Evolutionary conservation across 2,113 vertebrate genomes (phyloP), one percentile per base, ranked within the genome.

Genomic region (Sarotherodon lohbergeri): DNA sequence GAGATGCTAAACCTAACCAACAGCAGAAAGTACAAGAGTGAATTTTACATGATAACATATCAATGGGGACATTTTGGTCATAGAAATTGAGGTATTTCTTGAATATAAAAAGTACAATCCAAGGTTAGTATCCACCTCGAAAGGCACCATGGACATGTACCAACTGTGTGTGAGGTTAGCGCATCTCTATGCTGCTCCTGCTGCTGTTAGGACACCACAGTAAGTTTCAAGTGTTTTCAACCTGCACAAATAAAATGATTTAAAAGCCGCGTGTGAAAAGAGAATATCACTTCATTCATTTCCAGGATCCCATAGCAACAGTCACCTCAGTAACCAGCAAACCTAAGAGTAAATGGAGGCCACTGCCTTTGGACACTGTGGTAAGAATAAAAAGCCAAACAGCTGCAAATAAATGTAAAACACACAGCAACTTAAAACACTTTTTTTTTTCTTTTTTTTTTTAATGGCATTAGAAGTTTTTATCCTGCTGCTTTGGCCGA

Each of bases 331-430:
- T 99, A 90, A 96, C 88, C 81, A 99, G 98, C 94, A 99, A 98
- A 94, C 97, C 98, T 24, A 99, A 99, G 94, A 99, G 97, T 95
- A 99, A 98, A 92, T 99, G 99, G 99, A 97, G 99, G 90, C 99
- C 99, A 46, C 95, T 98, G 85, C 97, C 99, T 39, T 92, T 99
- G 93, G 99, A 99, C 93, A 99, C 99, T 19, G 98, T 99, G 97
- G 99, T 99, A 96, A 6, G 97, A 96, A 83, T 43, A 83, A 22
- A 16, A 48, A 86, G 80, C 82, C 8, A 22, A 50, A 83, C 50
- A 81, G 6, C 19, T 41, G 16, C 41, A 79, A 63, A 43, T 32
- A 80, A 9, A 43, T 12, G 57, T 27, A 9, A 83, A 39, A 5
- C 48, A 57, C 5, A 6, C 16, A n/a, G 19, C 24, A 68, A 71